Percentiles rank a stretch among this genome's conserved stretches.
These are phyloP conservation scores for Caenorhabditis sulstoni DNA, from an alignment of 2,888 invertebrate species.

Conservation along the genomic window DNA sequence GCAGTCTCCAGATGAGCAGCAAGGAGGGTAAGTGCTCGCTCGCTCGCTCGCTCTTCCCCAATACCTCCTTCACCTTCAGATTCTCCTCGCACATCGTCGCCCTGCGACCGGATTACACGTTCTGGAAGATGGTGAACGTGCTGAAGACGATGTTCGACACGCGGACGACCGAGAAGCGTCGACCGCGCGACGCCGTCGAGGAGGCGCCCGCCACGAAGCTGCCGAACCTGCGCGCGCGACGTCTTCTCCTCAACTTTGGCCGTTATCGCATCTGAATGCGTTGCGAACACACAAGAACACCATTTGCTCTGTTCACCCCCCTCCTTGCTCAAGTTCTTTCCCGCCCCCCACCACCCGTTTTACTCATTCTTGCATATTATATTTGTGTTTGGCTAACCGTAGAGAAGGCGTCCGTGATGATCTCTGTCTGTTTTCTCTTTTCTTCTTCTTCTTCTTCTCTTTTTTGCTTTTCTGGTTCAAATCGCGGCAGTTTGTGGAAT, in stretches of 20 bases:
- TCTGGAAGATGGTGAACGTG: slow-evolving; percentile 64
- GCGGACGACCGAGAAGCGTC: slow-evolving; percentile 47
- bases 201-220: slow-evolving; percentile 18
- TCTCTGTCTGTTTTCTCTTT: slow-evolving; percentile 21
- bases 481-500: neutral
- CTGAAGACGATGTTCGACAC: slow-evolving; percentile 62
- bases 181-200: slow-evolving; percentile 32
- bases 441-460: neutral
- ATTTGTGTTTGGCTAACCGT: slow-evolving; percentile 11
- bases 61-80: too few species aligned
- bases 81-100: slow-evolving; percentile 61
- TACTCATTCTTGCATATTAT: slow-evolving; percentile 12
- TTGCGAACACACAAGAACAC: neutral
- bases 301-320: too few species aligned
- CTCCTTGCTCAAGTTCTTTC: slow-evolving; percentile 34
- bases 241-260: slow-evolving; percentile 58
- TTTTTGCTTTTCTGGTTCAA: neutral
- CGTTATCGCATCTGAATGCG: slow-evolving; percentile 41
- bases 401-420: slow-evolving; percentile 32
- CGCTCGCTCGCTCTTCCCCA: too few species aligned
- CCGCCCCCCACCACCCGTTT: neutral
- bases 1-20: slow-evolving; percentile 34
- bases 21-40: slow-evolving; percentile 51
- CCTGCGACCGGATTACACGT: slow-evolving; percentile 64
- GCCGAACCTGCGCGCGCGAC: slow-evolving; percentile 45